Evolutionary conservation across 2,888 invertebrate genomes (phyloP).

Genomic region (Idaea aversata): DNA sequence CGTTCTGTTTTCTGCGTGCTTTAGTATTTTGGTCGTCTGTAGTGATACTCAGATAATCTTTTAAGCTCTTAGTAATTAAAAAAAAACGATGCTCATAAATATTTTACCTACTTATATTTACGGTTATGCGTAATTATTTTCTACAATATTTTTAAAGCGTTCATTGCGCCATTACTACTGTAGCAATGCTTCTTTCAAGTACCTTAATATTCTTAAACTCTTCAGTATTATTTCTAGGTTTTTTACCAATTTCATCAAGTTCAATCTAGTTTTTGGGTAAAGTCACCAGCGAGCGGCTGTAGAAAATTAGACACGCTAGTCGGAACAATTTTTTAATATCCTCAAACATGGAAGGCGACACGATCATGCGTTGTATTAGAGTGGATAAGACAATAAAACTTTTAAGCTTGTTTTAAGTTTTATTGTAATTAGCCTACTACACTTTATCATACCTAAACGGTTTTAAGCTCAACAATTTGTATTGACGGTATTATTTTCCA

Average conservation of each 20-base stretch:
- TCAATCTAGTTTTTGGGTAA: conserved; percentile 31
- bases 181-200: too few relatives aligned
- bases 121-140: too few relatives aligned
- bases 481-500: too few relatives aligned
- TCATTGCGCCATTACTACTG: too few relatives aligned
- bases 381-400: conserved; percentile 39
- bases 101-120: not conserved
- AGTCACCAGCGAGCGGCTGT: conserved; percentile 70
- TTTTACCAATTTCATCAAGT: not conserved
- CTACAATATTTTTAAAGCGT: too few relatives aligned
- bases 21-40: too few relatives aligned
- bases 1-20: too few relatives aligned
- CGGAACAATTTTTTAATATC: conserved; percentile 81
- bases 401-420: not conserved
- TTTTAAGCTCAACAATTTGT: too few relatives aligned
- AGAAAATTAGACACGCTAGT: conserved; percentile 77
- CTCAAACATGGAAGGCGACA: conserved; percentile 72
- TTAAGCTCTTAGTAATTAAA: too few relatives aligned
- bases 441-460: not conserved
- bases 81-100: not conserved
- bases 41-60: too few relatives aligned
- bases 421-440: too few relatives aligned
- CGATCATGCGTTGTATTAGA: conserved; percentile 43
- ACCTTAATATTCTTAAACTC: too few relatives aligned
- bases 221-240: not conserved